Conservation (phyloP, 2,797 vertebrate genomes). For the Poeciliopsis turneri region DNA sequence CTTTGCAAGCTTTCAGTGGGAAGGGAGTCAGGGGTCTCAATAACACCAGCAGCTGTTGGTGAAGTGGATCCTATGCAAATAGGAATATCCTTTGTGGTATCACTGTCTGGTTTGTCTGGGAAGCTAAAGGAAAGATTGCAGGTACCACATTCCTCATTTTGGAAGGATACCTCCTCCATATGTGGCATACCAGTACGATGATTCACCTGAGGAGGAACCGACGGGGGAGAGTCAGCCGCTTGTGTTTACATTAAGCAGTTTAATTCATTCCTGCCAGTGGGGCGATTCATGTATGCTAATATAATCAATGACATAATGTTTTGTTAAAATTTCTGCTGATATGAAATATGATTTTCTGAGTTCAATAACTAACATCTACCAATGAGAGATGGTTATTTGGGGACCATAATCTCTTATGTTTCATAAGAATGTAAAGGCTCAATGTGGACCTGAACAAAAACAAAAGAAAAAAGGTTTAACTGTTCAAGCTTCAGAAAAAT, state of each 20-base stretch:
- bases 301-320: neutral
- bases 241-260: neutral
- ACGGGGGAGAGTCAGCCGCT: neutral
- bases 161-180: conserved; percentile 66
- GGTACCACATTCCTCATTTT: conserved; percentile 71
- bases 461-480: neutral
- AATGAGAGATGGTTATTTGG: neutral
- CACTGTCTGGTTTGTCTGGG: conserved; percentile 53
- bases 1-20: conserved; percentile 26
- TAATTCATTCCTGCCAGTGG: neutral
- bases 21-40: conserved; percentile 21
- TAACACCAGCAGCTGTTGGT: conserved; percentile 13
- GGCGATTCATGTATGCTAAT: neutral
- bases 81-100: conserved; percentile 50
- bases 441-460: neutral
- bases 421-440: neutral
- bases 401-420: neutral
- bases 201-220: conserved; percentile 68
- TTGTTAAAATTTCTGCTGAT: neutral
- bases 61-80: conserved; percentile 13
- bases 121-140: conserved; percentile 69
- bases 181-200: conserved; percentile 54
- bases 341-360: neutral
- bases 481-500: neutral
- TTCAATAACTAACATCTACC: neutral